A percentile compares a stretch with the other conserved stretches of the same genome.
phyloP scores from a whole-genome alignment of 2,797 vertebrate genomes.

The Gymnothorax javanicus region DNA sequence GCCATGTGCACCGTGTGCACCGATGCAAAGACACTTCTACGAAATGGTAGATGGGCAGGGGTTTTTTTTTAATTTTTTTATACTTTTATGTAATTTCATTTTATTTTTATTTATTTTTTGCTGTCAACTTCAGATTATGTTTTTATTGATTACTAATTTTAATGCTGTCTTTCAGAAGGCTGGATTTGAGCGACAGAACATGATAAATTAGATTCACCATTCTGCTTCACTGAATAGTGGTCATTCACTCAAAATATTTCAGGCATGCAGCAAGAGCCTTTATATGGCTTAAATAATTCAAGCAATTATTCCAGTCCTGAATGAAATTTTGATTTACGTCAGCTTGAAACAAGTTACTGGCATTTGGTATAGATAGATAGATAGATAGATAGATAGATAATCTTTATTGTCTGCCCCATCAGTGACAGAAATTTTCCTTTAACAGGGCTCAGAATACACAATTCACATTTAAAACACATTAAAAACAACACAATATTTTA shows the following conservation, averaged over 20 bases:
- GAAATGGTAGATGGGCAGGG: background rate
- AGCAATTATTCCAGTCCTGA: background rate
- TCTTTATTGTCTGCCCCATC: no score
- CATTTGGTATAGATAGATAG: conserved; percentile 14
- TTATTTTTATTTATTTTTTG: no score
- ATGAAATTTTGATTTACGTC: background rate
- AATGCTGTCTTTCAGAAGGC: background rate
- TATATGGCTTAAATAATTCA: background rate
- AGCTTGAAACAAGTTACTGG: conserved; percentile 28
- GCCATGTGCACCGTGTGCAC: background rate
- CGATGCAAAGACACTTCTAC: background rate
- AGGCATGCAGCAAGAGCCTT: background rate
- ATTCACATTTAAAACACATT: no score
- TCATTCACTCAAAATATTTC: background rate
- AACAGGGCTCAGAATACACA: no score
- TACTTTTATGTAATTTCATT: no score
- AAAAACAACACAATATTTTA: no score
- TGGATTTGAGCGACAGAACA: background rate
- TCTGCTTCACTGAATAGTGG: background rate
- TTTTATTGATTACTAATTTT: background rate
- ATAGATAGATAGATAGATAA: no score
- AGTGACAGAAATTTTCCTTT: no score
- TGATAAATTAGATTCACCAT: background rate
- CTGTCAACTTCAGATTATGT: no score
- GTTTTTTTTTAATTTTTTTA: no score